Evolutionary conservation across 2,113 vertebrate species (phyloP), one percentile per base, ranked within the genome.

Genomic region (Muscicapa adusta): DNA sequence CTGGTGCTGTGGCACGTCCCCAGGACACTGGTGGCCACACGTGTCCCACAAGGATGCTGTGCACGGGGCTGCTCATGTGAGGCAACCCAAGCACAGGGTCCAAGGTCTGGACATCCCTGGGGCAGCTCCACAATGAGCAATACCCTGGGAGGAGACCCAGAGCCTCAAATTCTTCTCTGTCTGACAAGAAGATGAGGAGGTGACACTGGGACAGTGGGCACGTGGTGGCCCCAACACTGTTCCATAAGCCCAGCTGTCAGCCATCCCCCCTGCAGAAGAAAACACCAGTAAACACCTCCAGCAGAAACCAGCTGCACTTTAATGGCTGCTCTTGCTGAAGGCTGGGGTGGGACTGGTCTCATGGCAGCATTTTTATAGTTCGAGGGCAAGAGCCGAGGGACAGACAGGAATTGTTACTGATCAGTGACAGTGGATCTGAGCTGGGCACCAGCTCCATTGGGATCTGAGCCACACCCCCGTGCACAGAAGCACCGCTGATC

Each of bases 271-370:
- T 6, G n/a, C n/a, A 17, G 34, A 43, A 51, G 45, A 18, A 68
- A 77, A n/a, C 34, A 56, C 61, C 79, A 92, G 28, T 20, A 18
- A 58, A 17, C 22, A 56, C 1, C 5, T 6, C 5, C 61, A 48
- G 91, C 94, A 87, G 86, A 53, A 85, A 87, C n/a, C 91, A 82
- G 84, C 80, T 87, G 91, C 73, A 42, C 9, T 92, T 96, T 78
- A 88, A 78, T 65, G 12, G 68, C 68, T 89, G 58, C 61, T 85
- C 56, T 68, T 14, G 57, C 61, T 48, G 12, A 42, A 53, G 54
- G 80, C 47, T 38, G 34, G 1, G 14, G 11, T 4, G 7, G 87
- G 34, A 67, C 56, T 0, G 0, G 6, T 40, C 33, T 83, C 23
- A 5, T 4, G 7, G 31, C 53, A 54, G 62, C 8, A 2, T n/a